Base-by-base conservation (phyloP, 2,888 invertebrate genomes). In the Chalcis sispes region DNA sequence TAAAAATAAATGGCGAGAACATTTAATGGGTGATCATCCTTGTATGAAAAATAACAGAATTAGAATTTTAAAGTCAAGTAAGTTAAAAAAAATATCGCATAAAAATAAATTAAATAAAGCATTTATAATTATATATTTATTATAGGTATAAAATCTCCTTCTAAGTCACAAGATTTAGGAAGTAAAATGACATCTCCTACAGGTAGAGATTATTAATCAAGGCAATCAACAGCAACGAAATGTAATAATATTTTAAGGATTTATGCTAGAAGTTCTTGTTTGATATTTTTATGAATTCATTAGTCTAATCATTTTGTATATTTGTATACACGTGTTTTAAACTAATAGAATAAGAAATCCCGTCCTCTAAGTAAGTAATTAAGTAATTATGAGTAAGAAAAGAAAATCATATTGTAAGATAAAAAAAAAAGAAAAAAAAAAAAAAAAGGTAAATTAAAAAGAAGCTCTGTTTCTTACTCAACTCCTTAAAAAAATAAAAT, bases 1-100 rank as follows among this genome's bases (percentile, higher is more conserved):
- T 18, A 95, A 96, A 84, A 92, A 94, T 66, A 95, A 94, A 20
- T 97, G 97, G 97, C 93, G 94, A 85, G 90, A 93, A 62, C 95
- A 96, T 85, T 91, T 96, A 36, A 93, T 93, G 92, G 91, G 91
- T 1, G 92, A 93, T 79, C 89, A 89, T 79, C 86, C 88, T n/a
- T 89, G 89, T 76, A 80, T 85, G 27, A 88, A 85, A 71, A 89
- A 89, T 81, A 85, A 87, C 29, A 84, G 89, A 69, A 86, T 82
- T 73, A 89, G 85, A 4, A 8, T 4, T 1, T n/a, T n/a, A 15
- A 46, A 46, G n/a, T 15, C 3, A 46, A 46, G 46, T 46, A 3
- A n/a, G n/a, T n/a, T 7, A 36, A 4, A 7, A 36, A 36, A 7
- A 7, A 36, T 4, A 36, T 36, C 10, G 10, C 10, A 7, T 7